These are phyloP conservation scores for Amiota mariae DNA, from an alignment of 2,888 invertebrate species.

Conservation along the genomic window DNA sequence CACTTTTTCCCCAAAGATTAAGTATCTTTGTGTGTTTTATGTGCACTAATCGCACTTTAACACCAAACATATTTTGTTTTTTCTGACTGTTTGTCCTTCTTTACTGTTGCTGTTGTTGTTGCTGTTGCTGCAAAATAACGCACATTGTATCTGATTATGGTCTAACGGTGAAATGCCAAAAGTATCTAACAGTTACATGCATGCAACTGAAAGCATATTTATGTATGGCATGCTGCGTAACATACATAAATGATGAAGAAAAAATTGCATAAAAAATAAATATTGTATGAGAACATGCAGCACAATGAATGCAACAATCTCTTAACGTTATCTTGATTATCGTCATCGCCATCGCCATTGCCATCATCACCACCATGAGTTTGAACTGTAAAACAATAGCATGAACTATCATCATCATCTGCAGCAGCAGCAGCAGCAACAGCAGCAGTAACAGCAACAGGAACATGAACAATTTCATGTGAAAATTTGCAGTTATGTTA, in stretches of 20 bases:
- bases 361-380: too few relatives aligned
- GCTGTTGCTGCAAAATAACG: constrained; percentile 2
- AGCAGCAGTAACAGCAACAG: too few relatives aligned
- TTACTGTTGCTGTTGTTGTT: background rate
- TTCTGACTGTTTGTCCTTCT: background rate
- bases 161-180: constrained; percentile 47
- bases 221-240: constrained; percentile 45
- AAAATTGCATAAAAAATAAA: background rate
- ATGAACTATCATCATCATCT: too few relatives aligned
- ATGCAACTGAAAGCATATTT: constrained; percentile 62
- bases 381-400: too few relatives aligned
- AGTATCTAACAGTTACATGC: constrained; percentile 15
- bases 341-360: too few relatives aligned
- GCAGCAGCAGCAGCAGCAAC: too few relatives aligned
- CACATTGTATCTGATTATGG: constrained; percentile 8
- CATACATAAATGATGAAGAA: too few relatives aligned
- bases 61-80: background rate
- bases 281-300: constrained; percentile 1
- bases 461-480: too few relatives aligned
- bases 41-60: constrained; percentile 16
- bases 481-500: too few relatives aligned
- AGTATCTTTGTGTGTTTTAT: constrained; percentile 19
- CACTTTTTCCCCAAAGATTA: background rate
- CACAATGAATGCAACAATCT: background rate
- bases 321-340: background rate